Evolutionary conservation across 2,113 vertebrate species (phyloP), one percentile per base, ranked within the genome.

Genomic region (Gopherus flavomarginatus): DNA sequence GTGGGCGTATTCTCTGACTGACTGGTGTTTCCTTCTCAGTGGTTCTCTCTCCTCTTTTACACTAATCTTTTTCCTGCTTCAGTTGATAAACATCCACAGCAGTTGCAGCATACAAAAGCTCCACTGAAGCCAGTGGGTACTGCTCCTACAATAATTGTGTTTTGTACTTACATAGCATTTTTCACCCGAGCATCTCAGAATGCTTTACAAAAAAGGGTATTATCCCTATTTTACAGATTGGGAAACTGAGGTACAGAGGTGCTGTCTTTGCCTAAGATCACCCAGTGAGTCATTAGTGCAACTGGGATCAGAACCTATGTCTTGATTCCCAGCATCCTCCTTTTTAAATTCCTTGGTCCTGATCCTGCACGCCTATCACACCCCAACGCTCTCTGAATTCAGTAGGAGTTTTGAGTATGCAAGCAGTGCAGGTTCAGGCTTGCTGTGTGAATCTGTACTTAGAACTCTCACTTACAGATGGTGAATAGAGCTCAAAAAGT

Each of bases 41-140:
- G 75, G 0, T 81, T 97, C 91, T 57, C 53, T 83, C 49, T 8
- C 92, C 81, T 44, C 35, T 42, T 93, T 93, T 75, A 62, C 75
- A 83, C 96, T 14, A 77, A 26, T 24, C 47, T 89, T 94, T 91
- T 93, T 65, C 69, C 86, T 92, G 78, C 26, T 81, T 62, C 85
- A 94, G 92, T 97, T 96, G 97, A 96, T 94, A 96, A 97, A 94
- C 92, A 96, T 93, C 83, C 19, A 9, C 13, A 80, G 87, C 2
- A 6, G 94, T 87, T 97, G 94, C 65, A 72, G n/a, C 94, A 90
- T 97, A 94, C 92, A 96, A 96, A 97, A 97, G 90, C 85, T 96
- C 93, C 89, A 97, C 65, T 52, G 65, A 89, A 97, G 96, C 81
- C 87, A 87, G 57, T 26, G 89, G 92, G 93, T 92, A 94, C 91